Base-by-base conservation (phyloP, 1,140 invertebrate species). In the Palaemon carinicauda region DNA sequence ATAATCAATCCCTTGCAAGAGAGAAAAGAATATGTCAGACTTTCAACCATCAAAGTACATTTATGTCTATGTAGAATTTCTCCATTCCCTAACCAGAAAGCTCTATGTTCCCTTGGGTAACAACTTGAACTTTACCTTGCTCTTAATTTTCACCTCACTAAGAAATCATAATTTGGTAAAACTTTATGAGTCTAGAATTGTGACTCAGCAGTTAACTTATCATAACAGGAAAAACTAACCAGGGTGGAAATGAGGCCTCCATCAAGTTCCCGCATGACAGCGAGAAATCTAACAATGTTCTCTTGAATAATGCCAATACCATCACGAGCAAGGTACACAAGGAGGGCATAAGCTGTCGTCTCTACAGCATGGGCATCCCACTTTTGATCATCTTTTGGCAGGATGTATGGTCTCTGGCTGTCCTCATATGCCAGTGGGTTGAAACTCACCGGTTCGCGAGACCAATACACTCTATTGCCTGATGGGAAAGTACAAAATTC, bases 201-300 rank as follows among this genome's bases (percentile, higher is more conserved):
- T 41, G 33, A 9, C 33, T 41, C 33, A 41, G 33, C 9, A 9
- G 33, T 41, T 9, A 41, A 19, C 4, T 31, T 10, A n/a, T 19
- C 10, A 29, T 31, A 21, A 15, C 4, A 15, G 75, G 7, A 51
- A 52, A 14, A 19, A 79, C 83, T 82, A 50, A 89, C 89, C 91
- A 93, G 91, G n/a, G 93, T 93, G 5, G 93, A 93, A 54, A 94
- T 92, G 89, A 94, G 93, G 21, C 92, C 94, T 78, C 91, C 92
- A 87, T 93, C 92, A 12, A 91, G 91, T 89, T 93, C 92, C 81
- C 94, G 91, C 92, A 94, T 93, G 5, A 92, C 92, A 87, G 93
- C 93, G 5, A 95, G 90, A 93, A 94, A 94, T 41, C 91, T 90
- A 80, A 94, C 94, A 81, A 94, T 93, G 82, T 91, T 91, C 73